Percentiles rank a stretch among this genome's conserved stretches.
phyloP scores from a whole-genome alignment of 2,113 vertebrate genomes.

The Myrmecobius fasciatus region DNA sequence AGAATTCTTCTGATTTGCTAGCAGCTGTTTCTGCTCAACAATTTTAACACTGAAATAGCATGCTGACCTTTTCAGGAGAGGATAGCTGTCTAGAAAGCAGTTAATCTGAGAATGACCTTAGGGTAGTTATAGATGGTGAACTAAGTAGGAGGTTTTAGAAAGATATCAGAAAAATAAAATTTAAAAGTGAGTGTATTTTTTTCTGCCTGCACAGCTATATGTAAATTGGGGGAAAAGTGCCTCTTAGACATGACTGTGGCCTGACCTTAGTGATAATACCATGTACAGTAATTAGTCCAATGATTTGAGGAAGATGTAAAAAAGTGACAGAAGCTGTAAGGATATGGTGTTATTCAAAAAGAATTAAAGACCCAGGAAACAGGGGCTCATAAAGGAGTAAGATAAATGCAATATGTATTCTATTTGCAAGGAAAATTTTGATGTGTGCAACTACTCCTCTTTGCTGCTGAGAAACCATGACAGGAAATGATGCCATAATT shows the following conservation, averaged over 20 bases:
- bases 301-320: neutral
- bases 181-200: neutral
- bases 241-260: neutral
- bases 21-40: neutral
- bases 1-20: neutral
- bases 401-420: neutral
- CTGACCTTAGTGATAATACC: neutral
- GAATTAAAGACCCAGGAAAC: neutral
- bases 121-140: constrained; percentile 6
- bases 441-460: neutral
- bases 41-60: neutral
- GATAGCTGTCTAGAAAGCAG: constrained; percentile 4
- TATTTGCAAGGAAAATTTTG: neutral
- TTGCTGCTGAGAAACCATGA: neutral
- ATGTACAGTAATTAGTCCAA: neutral
- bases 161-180: neutral
- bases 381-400: neutral
- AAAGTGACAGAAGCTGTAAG: neutral
- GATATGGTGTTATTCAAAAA: neutral
- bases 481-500: neutral
- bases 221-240: neutral
- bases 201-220: neutral
- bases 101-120: constrained; percentile 6
- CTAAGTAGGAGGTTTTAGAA: neutral
- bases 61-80: neutral